Evolutionary conservation across 1,140 invertebrate genomes (phyloP).

Genomic region (Heliothis virescens): DNA sequence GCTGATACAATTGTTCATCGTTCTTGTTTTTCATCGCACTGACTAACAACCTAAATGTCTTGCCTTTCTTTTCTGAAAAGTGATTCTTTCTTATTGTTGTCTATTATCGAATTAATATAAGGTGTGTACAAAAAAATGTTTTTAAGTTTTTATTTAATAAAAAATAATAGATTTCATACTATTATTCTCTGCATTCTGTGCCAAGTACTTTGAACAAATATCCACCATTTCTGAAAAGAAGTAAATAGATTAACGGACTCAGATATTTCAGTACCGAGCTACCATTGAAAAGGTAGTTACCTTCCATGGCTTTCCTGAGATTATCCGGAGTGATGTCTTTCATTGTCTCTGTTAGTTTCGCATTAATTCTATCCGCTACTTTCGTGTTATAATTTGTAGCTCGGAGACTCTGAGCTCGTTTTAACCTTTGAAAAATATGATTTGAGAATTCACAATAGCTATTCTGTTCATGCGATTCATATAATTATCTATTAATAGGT

Average conservation of each 20-base stretch:
- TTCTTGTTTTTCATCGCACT: conserved; percentile 67
- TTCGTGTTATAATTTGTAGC: conserved; percentile 67
- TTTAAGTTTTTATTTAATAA: too few species aligned
- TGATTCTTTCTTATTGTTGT: neutral
- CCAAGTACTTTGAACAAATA: conserved; percentile 71
- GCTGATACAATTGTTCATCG: conserved; percentile 64
- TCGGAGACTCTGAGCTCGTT: conserved; percentile 62
- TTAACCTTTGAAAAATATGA: conserved; percentile 61
- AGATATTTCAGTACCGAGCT: neutral
- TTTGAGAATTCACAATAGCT: neutral
- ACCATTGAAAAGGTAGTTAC: conserved; percentile 48
- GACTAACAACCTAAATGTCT: conserved; percentile 68
- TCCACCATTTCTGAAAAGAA: conserved; percentile 71
- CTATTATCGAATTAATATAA: conserved; percentile 1
- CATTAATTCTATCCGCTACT: conserved; percentile 62
- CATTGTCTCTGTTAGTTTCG: conserved; percentile 56
- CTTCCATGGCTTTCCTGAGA: conserved; percentile 67
- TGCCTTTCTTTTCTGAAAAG: conserved; percentile 76
- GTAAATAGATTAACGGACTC: neutral
- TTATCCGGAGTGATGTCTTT: conserved; percentile 63
- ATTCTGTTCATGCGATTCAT: neutral
- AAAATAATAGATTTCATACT: conserved; percentile 62
- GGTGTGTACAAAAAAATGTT: neutral
- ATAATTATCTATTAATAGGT: too few species aligned
- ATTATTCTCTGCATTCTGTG: conserved; percentile 73